phyloP scores from a whole-genome alignment of 64 coral and sea anemone genomes.

The Pocillopora damicornis region DNA sequence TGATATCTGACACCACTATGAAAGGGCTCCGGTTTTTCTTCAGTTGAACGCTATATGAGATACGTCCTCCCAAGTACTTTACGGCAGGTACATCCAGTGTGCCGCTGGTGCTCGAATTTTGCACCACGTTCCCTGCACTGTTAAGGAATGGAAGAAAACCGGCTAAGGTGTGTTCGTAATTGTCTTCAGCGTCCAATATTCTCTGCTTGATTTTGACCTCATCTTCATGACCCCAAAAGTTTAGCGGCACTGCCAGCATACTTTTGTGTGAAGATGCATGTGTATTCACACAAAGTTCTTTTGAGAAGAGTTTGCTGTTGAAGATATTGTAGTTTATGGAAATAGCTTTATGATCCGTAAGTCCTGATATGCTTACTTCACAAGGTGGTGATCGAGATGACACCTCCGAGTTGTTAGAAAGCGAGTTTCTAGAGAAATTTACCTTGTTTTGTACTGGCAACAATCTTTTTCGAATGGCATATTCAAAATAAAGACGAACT shows the following conservation, averaged over 20 bases:
- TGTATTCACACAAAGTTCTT: neutral
- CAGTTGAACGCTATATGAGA: neutral
- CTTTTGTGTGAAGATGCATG: constrained; percentile 4
- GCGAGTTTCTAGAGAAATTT: neutral
- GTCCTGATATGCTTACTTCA: constrained; percentile 4
- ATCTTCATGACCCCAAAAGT: constrained; percentile 1
- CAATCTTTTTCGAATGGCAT: neutral
- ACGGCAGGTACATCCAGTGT: neutral
- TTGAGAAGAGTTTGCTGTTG: neutral
- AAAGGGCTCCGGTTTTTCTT: neutral
- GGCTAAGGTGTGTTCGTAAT: neutral
- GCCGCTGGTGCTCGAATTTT: neutral
- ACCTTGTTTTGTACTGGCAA: neutral
- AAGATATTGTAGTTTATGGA: neutral
- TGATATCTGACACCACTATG: constrained; percentile 12
- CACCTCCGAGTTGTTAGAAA: neutral
- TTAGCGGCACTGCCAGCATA: neutral
- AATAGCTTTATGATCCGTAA: neutral
- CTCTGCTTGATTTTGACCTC: neutral
- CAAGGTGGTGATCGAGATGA: neutral
- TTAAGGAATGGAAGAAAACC: neutral
- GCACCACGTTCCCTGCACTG: neutral
- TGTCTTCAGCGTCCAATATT: neutral
- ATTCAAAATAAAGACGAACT: neutral
- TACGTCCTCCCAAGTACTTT: constrained; percentile 7